phyloP scores from a whole-genome alignment of 2,113 vertebrate species.

The Chascanopsetta lugubris region DNA sequence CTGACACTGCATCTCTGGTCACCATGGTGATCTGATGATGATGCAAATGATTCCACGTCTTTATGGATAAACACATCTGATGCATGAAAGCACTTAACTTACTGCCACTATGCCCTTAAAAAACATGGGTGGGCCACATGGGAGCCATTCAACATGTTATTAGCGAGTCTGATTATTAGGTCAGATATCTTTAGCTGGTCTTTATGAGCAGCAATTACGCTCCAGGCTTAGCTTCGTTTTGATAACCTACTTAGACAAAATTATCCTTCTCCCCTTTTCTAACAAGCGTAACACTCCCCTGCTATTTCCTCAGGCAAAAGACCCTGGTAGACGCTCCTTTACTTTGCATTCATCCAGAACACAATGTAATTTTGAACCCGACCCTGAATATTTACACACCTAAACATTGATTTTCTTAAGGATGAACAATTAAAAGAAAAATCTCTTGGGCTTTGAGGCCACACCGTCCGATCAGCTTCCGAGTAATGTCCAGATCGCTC shows the following conservation, averaged over 20 bases:
- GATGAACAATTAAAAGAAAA: not conserved
- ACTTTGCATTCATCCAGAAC: conserved; percentile 12
- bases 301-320: conserved; percentile 18
- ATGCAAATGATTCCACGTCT: not conserved
- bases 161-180: conserved; percentile 56
- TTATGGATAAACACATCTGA: not conserved
- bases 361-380: conserved; percentile 5
- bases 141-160: conserved; percentile 8
- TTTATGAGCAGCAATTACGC: conserved; percentile 50
- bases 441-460: too few species aligned
- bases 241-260: conserved; percentile 67
- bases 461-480: too few species aligned
- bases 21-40: not conserved
- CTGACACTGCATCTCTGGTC: not conserved
- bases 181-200: conserved; percentile 67
- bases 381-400: conserved; percentile 20
- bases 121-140: not conserved
- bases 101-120: not conserved
- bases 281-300: conserved; percentile 12
- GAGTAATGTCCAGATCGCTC: too few species aligned
- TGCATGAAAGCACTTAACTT: not conserved
- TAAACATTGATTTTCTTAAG: not conserved
- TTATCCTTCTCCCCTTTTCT: conserved; percentile 40
- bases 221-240: conserved; percentile 59
- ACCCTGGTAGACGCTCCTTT: not conserved